These are phyloP conservation scores for Clarias laeviceps DNA, from an alignment of 2,797 vertebrate genomes.

Conservation along the genomic window DNA sequence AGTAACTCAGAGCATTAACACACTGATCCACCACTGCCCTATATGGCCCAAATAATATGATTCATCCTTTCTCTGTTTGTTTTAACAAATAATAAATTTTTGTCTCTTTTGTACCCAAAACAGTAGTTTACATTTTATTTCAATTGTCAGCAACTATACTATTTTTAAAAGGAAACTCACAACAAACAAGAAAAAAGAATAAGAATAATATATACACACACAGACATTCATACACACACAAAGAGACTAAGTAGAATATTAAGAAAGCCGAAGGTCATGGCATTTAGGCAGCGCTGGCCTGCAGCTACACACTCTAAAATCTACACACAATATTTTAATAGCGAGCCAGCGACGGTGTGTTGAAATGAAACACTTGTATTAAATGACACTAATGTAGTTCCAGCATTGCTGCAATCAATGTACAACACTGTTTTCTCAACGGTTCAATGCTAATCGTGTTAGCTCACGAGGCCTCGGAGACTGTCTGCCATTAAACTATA, in stretches of 20 bases:
- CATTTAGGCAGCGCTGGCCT: no score
- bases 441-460: conserved; percentile 78
- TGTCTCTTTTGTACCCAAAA: not conserved
- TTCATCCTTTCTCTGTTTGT: not conserved
- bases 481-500: conserved; percentile 45
- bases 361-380: conserved; percentile 67
- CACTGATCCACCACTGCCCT: no score
- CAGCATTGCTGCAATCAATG: conserved; percentile 64
- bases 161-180: not conserved
- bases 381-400: conserved; percentile 65
- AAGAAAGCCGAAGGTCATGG: not conserved
- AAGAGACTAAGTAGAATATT: not conserved
- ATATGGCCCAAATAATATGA: no score
- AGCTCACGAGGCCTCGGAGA: conserved; percentile 68
- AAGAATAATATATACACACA: not conserved
- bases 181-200: not conserved
- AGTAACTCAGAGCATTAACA: no score
- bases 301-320: not conserved
- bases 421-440: conserved; percentile 70
- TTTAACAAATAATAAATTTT: not conserved
- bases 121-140: not conserved
- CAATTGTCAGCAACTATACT: not conserved
- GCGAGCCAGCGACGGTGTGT: conserved; percentile 35
- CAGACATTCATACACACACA: not conserved
- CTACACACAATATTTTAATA: conserved; percentile 2